These are phyloP conservation scores for Ameiurus melas DNA, from an alignment of 2,113 vertebrate genomes.

Conservation along the genomic window DNA sequence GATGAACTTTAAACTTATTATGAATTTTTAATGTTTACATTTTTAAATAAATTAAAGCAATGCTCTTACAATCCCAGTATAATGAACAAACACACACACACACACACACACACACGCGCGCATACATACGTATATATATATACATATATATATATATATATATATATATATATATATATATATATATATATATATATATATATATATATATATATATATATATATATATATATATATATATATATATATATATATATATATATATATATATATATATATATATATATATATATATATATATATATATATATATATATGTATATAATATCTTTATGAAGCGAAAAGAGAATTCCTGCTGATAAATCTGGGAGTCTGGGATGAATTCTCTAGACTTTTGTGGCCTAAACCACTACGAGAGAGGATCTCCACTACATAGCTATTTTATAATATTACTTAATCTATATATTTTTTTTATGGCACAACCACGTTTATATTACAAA, in stretches of 20 bases:
- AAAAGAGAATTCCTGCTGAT: background rate
- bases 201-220: no score
- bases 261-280: no score
- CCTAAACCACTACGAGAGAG: background rate
- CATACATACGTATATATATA: no score
- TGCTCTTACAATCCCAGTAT: background rate
- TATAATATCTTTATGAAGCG: background rate
- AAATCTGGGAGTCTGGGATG: background rate
- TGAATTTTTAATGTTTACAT: background rate
- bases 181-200: no score
- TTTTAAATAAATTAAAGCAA: background rate
- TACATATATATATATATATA: no score
- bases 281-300: no score
- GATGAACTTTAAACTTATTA: background rate
- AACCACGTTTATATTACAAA: no score
- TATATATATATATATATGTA: no score
- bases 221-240: no score
- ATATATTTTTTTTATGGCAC: background rate
- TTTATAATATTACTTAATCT: background rate
- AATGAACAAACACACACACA: background rate
- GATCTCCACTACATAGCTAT: background rate
- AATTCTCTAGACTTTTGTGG: slow-evolving; percentile 52
- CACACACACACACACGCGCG: no score
- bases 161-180: no score
- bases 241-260: no score